Percentiles rank a stretch among this genome's conserved stretches.
Evolutionary conservation across 1,140 invertebrate genomes (phyloP).

Genomic region (Gryllus bimaculatus): DNA sequence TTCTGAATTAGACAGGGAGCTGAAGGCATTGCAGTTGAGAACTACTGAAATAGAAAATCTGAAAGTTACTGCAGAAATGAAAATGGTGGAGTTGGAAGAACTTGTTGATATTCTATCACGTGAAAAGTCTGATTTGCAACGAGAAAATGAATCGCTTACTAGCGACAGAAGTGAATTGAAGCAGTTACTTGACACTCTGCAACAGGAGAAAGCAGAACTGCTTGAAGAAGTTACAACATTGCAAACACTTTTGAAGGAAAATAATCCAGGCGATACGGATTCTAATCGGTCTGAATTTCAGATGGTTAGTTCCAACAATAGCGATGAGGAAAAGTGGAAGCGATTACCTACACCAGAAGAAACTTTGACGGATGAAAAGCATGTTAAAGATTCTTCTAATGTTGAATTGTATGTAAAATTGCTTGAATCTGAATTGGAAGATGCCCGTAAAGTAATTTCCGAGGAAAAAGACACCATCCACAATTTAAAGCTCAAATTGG

Average conservation of each 20-base stretch:
- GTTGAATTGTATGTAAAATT: neutral
- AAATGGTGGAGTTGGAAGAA: constrained; percentile 57
- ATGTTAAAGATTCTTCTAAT: neutral
- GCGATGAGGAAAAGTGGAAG: neutral
- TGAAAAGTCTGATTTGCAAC: constrained; percentile 35
- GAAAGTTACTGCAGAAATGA: constrained; percentile 57
- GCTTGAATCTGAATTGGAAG: constrained; percentile 7
- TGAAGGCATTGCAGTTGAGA: constrained; percentile 34
- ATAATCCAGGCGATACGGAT: constrained; percentile 24
- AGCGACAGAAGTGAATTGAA: constrained; percentile 19
- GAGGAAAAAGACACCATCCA: constrained; percentile 27
- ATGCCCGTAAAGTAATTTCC: constrained; percentile 19
- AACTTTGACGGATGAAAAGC: neutral
- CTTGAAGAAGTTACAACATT: constrained; percentile 33
- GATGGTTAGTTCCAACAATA: neutral
- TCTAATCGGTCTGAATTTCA: neutral
- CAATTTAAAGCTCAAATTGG: constrained; percentile 26
- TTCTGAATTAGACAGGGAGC: constrained; percentile 47
- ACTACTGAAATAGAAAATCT: constrained; percentile 45
- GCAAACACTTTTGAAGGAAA: constrained; percentile 28
- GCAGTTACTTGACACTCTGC: constrained; percentile 12
- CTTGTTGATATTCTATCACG: constrained; percentile 43
- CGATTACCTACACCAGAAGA: neutral
- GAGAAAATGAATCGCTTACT: constrained; percentile 33
- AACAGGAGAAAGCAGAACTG: constrained; percentile 24